Evolutionary conservation across 2,113 vertebrate species (phyloP).

Genomic region (Cygnus atratus): DNA sequence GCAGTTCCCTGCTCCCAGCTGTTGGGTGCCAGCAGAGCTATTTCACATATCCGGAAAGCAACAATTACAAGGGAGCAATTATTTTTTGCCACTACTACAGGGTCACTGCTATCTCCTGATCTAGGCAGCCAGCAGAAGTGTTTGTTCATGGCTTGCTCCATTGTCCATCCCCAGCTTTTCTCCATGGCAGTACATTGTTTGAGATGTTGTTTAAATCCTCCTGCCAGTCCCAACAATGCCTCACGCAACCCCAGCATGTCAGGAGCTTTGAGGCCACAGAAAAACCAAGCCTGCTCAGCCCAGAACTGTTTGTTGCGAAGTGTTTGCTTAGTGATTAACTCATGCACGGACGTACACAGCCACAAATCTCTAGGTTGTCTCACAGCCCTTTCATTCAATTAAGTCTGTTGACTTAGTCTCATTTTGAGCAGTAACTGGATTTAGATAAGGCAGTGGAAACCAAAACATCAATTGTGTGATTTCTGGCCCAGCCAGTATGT

Average conservation of each 20-base stretch:
- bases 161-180: slow-evolving; percentile 32
- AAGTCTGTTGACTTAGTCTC: slow-evolving; percentile 70
- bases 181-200: background rate
- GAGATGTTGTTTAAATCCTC: background rate
- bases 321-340: slow-evolving; percentile 57
- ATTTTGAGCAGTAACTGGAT: slow-evolving; percentile 67
- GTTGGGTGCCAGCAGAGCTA: background rate
- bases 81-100: background rate
- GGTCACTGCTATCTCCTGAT: slow-evolving; percentile 29
- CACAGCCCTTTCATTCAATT: slow-evolving; percentile 61
- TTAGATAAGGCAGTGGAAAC: slow-evolving; percentile 71
- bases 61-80: background rate
- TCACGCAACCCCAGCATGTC: rapidly evolving
- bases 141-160: slow-evolving; percentile 28
- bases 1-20: background rate
- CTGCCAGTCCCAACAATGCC: slow-evolving; percentile 29
- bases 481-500: slow-evolving; percentile 31
- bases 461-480: slow-evolving; percentile 67
- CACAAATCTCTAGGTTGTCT: slow-evolving; percentile 55
- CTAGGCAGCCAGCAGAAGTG: slow-evolving; percentile 26
- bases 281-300: background rate
- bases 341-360: background rate
- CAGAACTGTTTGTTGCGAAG: background rate
- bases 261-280: background rate
- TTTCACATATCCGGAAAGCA: background rate